Evolutionary conservation across 2,797 vertebrate genomes (phyloP), one percentile per base, ranked within the genome.

Genomic region (Schizopygopsis pylzovi): DNA sequence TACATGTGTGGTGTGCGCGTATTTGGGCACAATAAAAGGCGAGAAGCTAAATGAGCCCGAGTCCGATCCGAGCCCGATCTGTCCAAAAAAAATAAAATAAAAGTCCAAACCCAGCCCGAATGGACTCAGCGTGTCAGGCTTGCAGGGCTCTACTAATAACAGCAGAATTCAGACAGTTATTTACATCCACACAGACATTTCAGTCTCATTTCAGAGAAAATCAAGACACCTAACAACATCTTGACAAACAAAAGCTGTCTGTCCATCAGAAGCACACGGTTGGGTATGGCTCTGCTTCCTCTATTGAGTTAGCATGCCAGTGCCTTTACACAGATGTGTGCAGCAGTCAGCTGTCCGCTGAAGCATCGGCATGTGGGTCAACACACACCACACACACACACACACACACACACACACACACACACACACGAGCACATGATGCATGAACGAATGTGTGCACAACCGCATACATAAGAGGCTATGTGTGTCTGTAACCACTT

Each of bases 261-360:
- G n/a, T 54, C 33, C 12, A 13, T 61, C 61, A 61, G 10, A 67
- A 56, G 61, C 77, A 43, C 59, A 75, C 22, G 25, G 13, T 37
- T 33, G 79, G 45, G 56, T 13, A 84, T 10, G 25, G 49, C 72
- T 75, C 78, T 84, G n/a, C 70, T 76, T 59, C 28, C 33, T 81
- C 43, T 56, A 85, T 88, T 86, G 79, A 83, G 84, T 88, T 90
- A 87, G 59, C 79, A 79, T 88, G 82, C 28, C 81, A 78, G 39
- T 13, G 72, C 61, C 73, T 86, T 84, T n/a, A 79, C 33, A 67
- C 68, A 82, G 85, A 80, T 70, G n/a, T 33, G 81, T 16, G 77
- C 49, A 43, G 20, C 67, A 63, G 67, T 83, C 80, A 79, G 81
- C 45, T 81, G 56, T 70, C 65, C 28, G 43, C 18, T 81, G 43